Percentiles rank a stretch among this genome's conserved stretches.
These are phyloP conservation scores for Nephila pilipes DNA, from an alignment of 1,140 invertebrate species.

Conservation along the genomic window DNA sequence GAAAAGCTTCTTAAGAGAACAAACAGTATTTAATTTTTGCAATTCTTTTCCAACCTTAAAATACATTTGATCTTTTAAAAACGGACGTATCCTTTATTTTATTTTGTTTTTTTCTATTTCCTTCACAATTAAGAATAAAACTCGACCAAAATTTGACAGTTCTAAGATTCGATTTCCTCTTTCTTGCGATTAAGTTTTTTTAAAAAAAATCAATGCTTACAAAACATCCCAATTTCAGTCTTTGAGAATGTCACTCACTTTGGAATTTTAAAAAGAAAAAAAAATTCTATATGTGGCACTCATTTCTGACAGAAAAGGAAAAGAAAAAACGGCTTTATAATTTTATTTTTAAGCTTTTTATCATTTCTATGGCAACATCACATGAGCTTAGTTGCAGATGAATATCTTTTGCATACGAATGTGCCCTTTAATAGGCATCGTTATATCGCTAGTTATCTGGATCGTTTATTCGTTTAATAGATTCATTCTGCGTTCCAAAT, in stretches of 20 bases:
- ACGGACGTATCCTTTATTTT: too few species aligned
- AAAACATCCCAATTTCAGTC: background rate
- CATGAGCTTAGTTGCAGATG: background rate
- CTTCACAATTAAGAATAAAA: too few species aligned
- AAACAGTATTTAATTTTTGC: too few species aligned
- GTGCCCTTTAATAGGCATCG: background rate
- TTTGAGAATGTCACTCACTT: background rate
- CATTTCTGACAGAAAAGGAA: background rate
- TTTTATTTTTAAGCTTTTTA: background rate
- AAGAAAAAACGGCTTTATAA: background rate
- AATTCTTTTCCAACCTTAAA: too few species aligned
- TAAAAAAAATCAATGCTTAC: background rate
- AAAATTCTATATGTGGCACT: background rate
- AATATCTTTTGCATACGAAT: constrained; percentile 36
- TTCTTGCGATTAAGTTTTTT: background rate
- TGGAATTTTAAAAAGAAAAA: background rate
- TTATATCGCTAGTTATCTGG: background rate
- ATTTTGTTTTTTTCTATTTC: too few species aligned
- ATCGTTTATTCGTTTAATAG: constrained; percentile 48
- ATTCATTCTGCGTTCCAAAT: background rate
- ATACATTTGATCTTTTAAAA: too few species aligned
- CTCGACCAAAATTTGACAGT: too few species aligned
- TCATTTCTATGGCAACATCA: background rate
- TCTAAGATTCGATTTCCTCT: too few species aligned
- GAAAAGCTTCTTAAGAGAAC: too few species aligned